These are phyloP conservation scores for Spatula clypeata DNA, from an alignment of 2,797 vertebrate species.

Conservation along the genomic window DNA sequence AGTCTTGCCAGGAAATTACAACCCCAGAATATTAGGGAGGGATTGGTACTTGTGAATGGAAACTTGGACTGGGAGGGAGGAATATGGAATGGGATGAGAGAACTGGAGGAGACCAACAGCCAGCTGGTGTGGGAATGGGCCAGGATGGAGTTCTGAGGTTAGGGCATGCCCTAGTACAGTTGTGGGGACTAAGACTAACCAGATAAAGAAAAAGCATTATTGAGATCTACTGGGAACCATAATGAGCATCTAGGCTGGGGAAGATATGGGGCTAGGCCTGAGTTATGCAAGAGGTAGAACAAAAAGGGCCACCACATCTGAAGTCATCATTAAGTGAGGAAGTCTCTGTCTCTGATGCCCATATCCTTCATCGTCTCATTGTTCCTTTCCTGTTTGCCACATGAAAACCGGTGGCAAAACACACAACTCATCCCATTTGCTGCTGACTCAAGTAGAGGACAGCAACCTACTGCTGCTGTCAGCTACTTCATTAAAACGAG, in stretches of 20 bases:
- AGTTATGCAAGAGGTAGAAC: not conserved
- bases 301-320: not conserved
- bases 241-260: not conserved
- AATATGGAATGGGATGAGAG: not conserved
- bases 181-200: not conserved
- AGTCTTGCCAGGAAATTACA: not conserved
- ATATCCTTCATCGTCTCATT: not conserved
- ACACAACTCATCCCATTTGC: not conserved
- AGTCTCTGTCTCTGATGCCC: not conserved
- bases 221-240: accelerated
- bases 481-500: not conserved
- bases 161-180: not conserved
- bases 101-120: not conserved
- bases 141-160: not conserved
- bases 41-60: not conserved
- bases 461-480: not conserved
- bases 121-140: not conserved
- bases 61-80: not conserved
- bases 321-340: not conserved
- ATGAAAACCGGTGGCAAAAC: not conserved
- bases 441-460: not conserved
- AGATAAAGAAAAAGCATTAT: not conserved
- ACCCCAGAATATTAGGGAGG: not conserved
- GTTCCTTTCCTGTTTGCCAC: not conserved
- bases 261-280: not conserved